Evolutionary conservation across 2,888 invertebrate genomes (phyloP).

Genomic region (Patella depressa): DNA sequence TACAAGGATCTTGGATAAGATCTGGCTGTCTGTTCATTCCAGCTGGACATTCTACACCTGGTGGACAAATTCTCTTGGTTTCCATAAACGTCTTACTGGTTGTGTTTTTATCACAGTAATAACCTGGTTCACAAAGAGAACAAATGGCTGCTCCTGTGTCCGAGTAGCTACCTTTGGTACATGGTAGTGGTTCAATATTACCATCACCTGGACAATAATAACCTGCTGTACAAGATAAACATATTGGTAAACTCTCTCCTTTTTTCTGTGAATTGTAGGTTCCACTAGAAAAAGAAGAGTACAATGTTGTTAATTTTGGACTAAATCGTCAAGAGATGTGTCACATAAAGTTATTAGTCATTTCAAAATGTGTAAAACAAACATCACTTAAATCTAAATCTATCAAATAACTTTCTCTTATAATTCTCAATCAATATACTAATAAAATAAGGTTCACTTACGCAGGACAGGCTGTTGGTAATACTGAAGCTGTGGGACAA

Average conservation of each 20-base stretch:
- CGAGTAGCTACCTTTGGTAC: constrained; percentile 67
- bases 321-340: background rate
- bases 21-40: constrained; percentile 63
- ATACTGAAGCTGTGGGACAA: constrained; percentile 61
- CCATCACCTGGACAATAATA: constrained; percentile 63
- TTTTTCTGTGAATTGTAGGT: constrained; percentile 52
- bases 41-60: constrained; percentile 65
- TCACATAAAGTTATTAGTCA: background rate
- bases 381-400: background rate
- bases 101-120: constrained; percentile 64
- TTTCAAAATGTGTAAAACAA: background rate
- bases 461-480: constrained; percentile 63
- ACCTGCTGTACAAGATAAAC: constrained; percentile 63
- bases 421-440: no score
- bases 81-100: constrained; percentile 57
- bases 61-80: constrained; percentile 54
- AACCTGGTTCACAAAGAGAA: constrained; percentile 58
- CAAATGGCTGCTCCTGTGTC: constrained; percentile 57
- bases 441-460: constrained; percentile 42
- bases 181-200: constrained; percentile 54
- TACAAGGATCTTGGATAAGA: constrained; percentile 54
- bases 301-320: background rate
- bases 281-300: constrained; percentile 50
- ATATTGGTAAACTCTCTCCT: constrained; percentile 52
- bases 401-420: background rate